Base-by-base conservation (phyloP, 2,888 invertebrate species). In the Molanna angustata region DNA sequence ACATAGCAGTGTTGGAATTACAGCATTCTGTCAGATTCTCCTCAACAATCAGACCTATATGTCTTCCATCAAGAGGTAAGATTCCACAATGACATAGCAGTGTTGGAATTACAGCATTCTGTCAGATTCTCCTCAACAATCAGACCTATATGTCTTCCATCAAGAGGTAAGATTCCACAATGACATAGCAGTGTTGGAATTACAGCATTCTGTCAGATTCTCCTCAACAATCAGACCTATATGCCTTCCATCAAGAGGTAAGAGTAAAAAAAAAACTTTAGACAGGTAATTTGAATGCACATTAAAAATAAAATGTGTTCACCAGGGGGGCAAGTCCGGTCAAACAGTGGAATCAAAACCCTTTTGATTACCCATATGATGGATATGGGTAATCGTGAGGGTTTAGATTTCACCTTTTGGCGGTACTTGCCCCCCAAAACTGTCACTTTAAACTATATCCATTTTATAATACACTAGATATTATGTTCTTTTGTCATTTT, bases 61-160 rank as follows among this genome's bases (percentile, higher is more conserved):
- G 90, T 64, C 71, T 90, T 45, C 88, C 88, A 21, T 76, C 78
- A 60, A 66, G 71, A 49, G 72, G 79, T 78, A 63, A n/a, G 81
- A 18, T 88, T 84, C 64, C 85, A 89, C 69, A 88, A 88, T 64
- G 90, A 90, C 65, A 86, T 90, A 60, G 89, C 88, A 0, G 73
- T 90, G 17, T 69, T 90, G 55, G 80, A 85, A 62, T 71, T 90
- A 59, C 82, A 84, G 56, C 71, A 77, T 27, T 80, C 85, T 0
- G 76, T 88, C 11, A 76, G 81, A 3, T 81, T 86, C 61, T 76
- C 78, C 52, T 72, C 82, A 49, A 67, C 72, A 16, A 79, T 85
- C 54, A 78, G 84, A 61, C 85, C 88, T 0, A 85, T 83, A 11
- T 1, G 76, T 82, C 62, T 90, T 87, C 70, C 84, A 86, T 64